Evolutionary conservation across 2,797 vertebrate species (phyloP).

Genomic region (Myripristis murdjan): DNA sequence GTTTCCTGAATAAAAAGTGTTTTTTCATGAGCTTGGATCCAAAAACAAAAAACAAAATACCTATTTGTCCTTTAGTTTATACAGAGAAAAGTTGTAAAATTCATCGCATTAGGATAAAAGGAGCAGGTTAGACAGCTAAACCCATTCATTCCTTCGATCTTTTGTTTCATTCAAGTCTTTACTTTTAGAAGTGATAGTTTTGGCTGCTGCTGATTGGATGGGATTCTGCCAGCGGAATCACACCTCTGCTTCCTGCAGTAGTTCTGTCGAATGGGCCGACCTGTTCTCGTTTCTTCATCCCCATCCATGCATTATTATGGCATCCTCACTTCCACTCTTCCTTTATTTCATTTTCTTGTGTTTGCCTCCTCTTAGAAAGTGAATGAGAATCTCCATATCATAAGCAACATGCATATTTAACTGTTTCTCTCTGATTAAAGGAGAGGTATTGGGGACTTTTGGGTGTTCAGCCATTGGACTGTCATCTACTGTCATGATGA

Average conservation of each 20-base stretch:
- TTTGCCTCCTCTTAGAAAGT: slow-evolving; percentile 29
- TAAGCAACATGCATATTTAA: slow-evolving; percentile 14
- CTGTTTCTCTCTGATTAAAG: slow-evolving; percentile 27
- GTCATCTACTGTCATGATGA: slow-evolving; percentile 12
- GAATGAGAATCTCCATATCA: neutral
- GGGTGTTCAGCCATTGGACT: slow-evolving; percentile 14
- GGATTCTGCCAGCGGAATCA: slow-evolving; percentile 58
- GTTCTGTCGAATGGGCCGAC: slow-evolving; percentile 26
- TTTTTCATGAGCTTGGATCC: too few species aligned
- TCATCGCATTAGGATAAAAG: slow-evolving; percentile 10
- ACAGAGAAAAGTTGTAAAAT: neutral
- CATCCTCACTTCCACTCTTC: slow-evolving; percentile 23
- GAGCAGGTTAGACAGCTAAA: slow-evolving; percentile 67
- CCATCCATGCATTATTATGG: slow-evolving; percentile 21
- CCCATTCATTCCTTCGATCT: slow-evolving; percentile 29
- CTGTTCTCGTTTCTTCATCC: slow-evolving; percentile 29
- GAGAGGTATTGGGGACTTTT: slow-evolving; percentile 28
- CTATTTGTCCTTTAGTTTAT: too few species aligned
- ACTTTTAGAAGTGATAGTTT: slow-evolving; percentile 40
- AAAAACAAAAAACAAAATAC: too few species aligned
- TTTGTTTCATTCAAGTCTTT: slow-evolving; percentile 23
- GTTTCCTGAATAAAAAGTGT: too few species aligned
- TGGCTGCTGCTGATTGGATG: slow-evolving; percentile 61
- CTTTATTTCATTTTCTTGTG: slow-evolving; percentile 30
- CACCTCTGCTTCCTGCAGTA: slow-evolving; percentile 54